Evolutionary conservation across 2,797 vertebrate species (phyloP).

Genomic region (Sparus aurata): DNA sequence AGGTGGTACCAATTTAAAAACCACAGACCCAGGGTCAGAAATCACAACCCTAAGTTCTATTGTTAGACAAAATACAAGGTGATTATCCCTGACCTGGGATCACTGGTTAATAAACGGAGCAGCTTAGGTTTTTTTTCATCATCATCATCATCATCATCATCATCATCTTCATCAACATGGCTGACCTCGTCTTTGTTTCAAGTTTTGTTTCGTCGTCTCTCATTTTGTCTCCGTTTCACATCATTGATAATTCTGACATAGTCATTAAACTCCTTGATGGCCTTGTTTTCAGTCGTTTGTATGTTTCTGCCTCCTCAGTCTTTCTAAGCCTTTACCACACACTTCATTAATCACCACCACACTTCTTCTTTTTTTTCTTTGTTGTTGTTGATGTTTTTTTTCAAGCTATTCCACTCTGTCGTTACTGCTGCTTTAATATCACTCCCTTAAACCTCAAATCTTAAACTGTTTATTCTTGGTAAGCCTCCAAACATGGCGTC

Average conservation of each 20-base stretch:
- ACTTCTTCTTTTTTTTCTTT: slow-evolving; percentile 54
- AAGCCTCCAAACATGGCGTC: slow-evolving; percentile 81
- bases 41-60: slow-evolving; percentile 25
- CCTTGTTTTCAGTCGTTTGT: slow-evolving; percentile 79
- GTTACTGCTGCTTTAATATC: slow-evolving; percentile 83
- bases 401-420: slow-evolving; percentile 87
- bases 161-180: slow-evolving; percentile 11
- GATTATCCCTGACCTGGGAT: slow-evolving; percentile 48
- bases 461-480: slow-evolving; percentile 70
- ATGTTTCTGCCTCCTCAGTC: slow-evolving; percentile 68
- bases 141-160: slow-evolving; percentile 14
- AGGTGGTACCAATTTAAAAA: slow-evolving; percentile 41
- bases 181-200: slow-evolving; percentile 64
- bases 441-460: slow-evolving; percentile 72
- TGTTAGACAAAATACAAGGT: slow-evolving; percentile 13
- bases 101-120: slow-evolving; percentile 41
- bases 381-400: slow-evolving; percentile 75
- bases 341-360: slow-evolving; percentile 16
- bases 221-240: slow-evolving; percentile 76
- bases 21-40: slow-evolving; percentile 53
- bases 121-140: slow-evolving; percentile 30
- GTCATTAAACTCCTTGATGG: slow-evolving; percentile 80
- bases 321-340: slow-evolving; percentile 34
- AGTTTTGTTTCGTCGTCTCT: slow-evolving; percentile 86
- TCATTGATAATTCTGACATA: slow-evolving; percentile 81